Evolutionary conservation across 2,888 invertebrate genomes (phyloP), one percentile per base, ranked within the genome.

Genomic region (Eristalis pertinax): DNA sequence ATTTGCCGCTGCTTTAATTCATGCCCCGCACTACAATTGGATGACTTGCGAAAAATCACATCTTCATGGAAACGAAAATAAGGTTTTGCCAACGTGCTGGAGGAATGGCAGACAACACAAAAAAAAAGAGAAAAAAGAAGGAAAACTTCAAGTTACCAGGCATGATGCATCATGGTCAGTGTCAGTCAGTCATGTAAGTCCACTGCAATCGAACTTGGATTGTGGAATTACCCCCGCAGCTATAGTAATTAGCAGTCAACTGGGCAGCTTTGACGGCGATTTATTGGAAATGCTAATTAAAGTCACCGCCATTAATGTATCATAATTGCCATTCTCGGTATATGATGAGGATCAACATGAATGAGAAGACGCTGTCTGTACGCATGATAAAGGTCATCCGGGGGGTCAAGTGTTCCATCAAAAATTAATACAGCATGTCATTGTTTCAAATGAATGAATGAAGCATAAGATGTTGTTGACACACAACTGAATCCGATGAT

Each of bases 41-140:
- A 84, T 87, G 87, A 87, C 87, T 87, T 87, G 87, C 87, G 87
- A 87, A 87, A 87, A 87, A 87, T 87, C 87, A 80, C 87, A 87
- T 87, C 84, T 87, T 67, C 84, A 68, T 84, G 67, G 63, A 84
- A 75, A 24, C 11, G 50, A 32, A 32, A 70, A 70, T 35, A 70
- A 58, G 73, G 75, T 84, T 80, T 50, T 7, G 65, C 70, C 43
- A 82, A 77, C 60, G 64, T 72, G 60, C 22, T 41, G 68, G 73
- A 78, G 77, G 67, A 83, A 74, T 58, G 77, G 38, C 65, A 56
- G 65, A 65, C 19, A 15, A 11, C 26, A 56, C 13, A 65, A 76
- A 15, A 58, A 76, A 26, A 26, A 1, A 26, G 4, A 26, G 4
- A 26, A 26, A 19, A 65, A 69, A 74, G 68, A 7, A 35, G 26